Percentiles rank a stretch among this genome's conserved stretches.
Conservation (phyloP, 30 jellyfish, hydroid and myxozoan species). For the Hydractinia symbiolongicarpus region DNA sequence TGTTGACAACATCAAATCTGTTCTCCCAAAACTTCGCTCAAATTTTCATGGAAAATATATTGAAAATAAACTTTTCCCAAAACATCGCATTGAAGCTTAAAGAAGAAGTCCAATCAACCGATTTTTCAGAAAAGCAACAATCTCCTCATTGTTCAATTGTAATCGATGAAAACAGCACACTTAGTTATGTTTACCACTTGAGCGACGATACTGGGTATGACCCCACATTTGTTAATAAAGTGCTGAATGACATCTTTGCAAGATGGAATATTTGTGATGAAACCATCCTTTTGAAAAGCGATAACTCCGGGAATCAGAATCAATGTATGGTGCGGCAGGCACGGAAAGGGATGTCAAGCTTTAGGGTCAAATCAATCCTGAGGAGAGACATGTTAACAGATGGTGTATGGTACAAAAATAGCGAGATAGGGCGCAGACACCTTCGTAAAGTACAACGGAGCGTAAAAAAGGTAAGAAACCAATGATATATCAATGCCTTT, state of each 20-base stretch:
- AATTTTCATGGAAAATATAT: constrained; percentile 16
- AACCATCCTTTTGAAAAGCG: constrained; percentile 13
- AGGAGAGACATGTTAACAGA: not conserved
- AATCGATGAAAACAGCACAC: not conserved
- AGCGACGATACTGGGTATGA: constrained; percentile 31
- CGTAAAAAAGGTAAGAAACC: not conserved
- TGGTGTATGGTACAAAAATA: constrained; percentile 23
- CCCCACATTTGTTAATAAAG: constrained; percentile 28
- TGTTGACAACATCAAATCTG: not conserved
- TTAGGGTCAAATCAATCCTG: not conserved
- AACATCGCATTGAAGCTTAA: not conserved
- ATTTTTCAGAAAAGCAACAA: not conserved
- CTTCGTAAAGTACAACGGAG: constrained; percentile 25
- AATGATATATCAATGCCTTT: constrained; percentile 15
- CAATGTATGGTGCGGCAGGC: no score
- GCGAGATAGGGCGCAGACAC: not conserved
- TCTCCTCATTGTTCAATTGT: constrained; percentile 14
- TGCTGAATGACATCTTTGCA: constrained; percentile 9
- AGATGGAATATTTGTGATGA: constrained; percentile 17
- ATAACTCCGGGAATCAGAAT: constrained; percentile 8
- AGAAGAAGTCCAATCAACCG: not conserved
- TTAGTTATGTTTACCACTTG: constrained; percentile 13
- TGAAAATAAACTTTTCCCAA: constrained; percentile 23
- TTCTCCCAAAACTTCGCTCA: not conserved
- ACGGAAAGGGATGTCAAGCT: constrained; percentile 3